Base-by-base conservation (phyloP, 1,140 invertebrate genomes). In the Hyphantria cunea region DNA sequence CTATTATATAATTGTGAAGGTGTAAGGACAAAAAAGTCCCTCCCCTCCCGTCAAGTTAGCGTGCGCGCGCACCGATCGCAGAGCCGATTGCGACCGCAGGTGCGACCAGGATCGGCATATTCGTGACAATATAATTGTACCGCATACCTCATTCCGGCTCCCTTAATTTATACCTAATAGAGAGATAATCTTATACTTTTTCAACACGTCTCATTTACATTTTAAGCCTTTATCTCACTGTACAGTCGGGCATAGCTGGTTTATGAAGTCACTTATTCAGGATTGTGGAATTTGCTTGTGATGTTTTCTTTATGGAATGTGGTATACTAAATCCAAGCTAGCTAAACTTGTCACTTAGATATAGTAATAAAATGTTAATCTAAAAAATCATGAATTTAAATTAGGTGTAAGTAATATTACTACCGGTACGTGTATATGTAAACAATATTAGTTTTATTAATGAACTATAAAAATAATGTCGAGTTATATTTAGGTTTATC, bases 141-240 rank as follows among this genome's bases (percentile, higher is more conserved):
- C 75, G 81, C 84, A 84, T 82, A 74, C 79, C 75, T 84, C 78
- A 84, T 82, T 83, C 80, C 74, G 33, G 64, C 55, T 70, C 74
- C 76, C 82, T 89, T 86, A 86, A 89, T 89, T 89, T 89, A 89
- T 84, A 87, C 86, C 83, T 89, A 89, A 89, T 86, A 86, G 84
- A 75, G 72, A 86, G 84, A 87, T 89, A 83, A 89, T 89, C 84
- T 80, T 67, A 78, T 79, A 84, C 84, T 86, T 89, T 84, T 89
- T 86, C 80, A 70, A 58, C 82, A 86, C 78, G 84, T 87, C 84
- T 89, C 84, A 89, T 89, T 89, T 89, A 80, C 84, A 89, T 89
- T 86, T 83, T 82, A 82, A 79, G 69, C 78, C 70, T 76, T 86
- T 83, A 89, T 86, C 84, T 72, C 32, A 56, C 39, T 7, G 47